Conservation (phyloP, 1,140 invertebrate genomes). For the Psilanteris sp. region DNA sequence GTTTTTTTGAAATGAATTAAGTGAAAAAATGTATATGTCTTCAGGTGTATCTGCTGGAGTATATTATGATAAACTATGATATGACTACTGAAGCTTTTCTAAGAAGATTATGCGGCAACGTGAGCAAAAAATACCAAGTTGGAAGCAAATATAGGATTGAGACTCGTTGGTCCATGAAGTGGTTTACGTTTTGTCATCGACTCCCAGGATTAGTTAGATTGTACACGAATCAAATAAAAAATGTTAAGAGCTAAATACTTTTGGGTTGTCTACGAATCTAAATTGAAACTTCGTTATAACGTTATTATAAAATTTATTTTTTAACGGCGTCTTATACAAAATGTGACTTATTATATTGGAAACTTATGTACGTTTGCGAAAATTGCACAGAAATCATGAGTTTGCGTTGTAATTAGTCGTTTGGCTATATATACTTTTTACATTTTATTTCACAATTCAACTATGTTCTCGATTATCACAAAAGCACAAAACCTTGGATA, state of each 20-base stretch:
- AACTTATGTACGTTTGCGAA: no score
- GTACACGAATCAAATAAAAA: no score
- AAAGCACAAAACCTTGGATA: slow-evolving; percentile 18
- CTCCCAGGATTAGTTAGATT: slow-evolving; percentile 52
- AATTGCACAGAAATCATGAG: no score
- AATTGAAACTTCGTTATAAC: no score
- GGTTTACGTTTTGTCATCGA: slow-evolving; percentile 58
- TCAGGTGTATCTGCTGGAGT: slow-evolving; percentile 8
- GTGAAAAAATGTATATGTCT: not conserved
- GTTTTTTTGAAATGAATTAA: slow-evolving; percentile 9
- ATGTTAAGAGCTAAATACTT: no score
- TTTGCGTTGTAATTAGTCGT: no score
- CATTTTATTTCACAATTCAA: not conserved
- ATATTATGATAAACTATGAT: slow-evolving; percentile 34
- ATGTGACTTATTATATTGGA: no score
- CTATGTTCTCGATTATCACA: slow-evolving; percentile 34
- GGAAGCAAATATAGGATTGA: slow-evolving; percentile 26
- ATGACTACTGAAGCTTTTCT: slow-evolving; percentile 41
- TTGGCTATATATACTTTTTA: no score
- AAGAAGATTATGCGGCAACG: slow-evolving; percentile 67
- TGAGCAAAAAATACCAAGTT: slow-evolving; percentile 26
- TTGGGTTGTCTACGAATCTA: no score
- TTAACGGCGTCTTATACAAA: no score
- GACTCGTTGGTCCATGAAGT: slow-evolving; percentile 56
- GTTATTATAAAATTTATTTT: no score